Conservation (phyloP, 2,113 vertebrate genomes). For the Rhodinocichla rosea region DNA sequence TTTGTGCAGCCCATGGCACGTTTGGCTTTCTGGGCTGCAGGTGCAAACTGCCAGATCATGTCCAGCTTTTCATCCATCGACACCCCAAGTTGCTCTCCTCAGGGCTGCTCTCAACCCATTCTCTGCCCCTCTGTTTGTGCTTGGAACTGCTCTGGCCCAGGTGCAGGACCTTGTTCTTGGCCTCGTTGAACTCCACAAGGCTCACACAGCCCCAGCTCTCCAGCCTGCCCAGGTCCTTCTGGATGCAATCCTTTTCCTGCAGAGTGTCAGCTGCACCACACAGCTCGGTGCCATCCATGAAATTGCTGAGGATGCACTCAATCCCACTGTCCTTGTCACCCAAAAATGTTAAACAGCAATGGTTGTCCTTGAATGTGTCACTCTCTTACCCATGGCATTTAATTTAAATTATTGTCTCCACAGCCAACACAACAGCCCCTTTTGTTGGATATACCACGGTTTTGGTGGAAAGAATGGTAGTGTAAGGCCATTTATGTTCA, state of each 20-base stretch:
- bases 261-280: not conserved
- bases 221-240: not conserved
- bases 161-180: not conserved
- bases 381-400: not conserved
- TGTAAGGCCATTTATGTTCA: not conserved
- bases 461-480: not conserved
- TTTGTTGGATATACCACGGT: fast-evolving
- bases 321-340: not conserved
- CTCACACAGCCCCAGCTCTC: not conserved
- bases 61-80: not conserved
- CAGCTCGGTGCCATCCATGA: fast-evolving
- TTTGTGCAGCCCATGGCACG: fast-evolving
- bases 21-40: not conserved
- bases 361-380: not conserved
- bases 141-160: not conserved
- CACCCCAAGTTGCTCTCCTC: not conserved
- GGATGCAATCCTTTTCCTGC: not conserved
- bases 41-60: not conserved
- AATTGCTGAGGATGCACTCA: not conserved
- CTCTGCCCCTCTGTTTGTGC: not conserved
- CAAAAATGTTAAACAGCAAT: not conserved
- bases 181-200: fast-evolving
- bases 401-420: not conserved
- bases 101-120: not conserved
- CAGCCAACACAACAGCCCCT: not conserved